Evolutionary conservation across 2,888 invertebrate species (phyloP), one percentile per base, ranked within the genome.

Genomic region (Brachyopa scutellaris): DNA sequence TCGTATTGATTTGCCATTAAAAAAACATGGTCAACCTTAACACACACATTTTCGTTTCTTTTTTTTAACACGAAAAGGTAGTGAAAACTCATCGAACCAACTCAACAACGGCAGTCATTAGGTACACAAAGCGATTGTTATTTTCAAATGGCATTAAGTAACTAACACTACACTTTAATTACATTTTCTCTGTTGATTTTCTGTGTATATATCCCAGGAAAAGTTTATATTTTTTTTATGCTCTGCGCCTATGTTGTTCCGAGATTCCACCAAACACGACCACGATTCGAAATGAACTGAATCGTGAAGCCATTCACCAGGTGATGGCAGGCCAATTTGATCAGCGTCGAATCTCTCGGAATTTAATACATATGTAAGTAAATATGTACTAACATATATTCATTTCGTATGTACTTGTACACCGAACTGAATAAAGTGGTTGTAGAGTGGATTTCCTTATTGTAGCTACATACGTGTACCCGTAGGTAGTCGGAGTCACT

Each of bases 231-330:
- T 17, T 29, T 42, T 47, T 29, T 49, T 49, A 42, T 53, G 13
- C 59, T 61, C 67, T 21, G 33, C 23, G 21, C 17, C 6, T 26
- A 5, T 61, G 33, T 33, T 47, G 13, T 59, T 45, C 47, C 36
- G 55, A n/a, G 23, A 59, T 33, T 47, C 62, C 36, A 70, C 51
- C 53, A 47, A 55, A 11, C 77, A 66, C 77, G 82, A 77, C 82
- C 38, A 82, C 59, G 82, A 64, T 70, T 72, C 29, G 69, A 82
- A 77, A 72, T 77, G 77, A 72, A 82, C 82, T 82, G 77, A 82
- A 59, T 82, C 19, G 55, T 77, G 42, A 70, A 70, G 31, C 53
- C 62, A 70, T 67, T 67, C 79, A 67, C 79, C 47, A 79, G 67
- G 67, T 62, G 66, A 59, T 62, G 70, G 59, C 21, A 61, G 29